Evolutionary conservation across 2,113 vertebrate genomes (phyloP), one percentile per base, ranked within the genome.

Genomic region (Callipepla squamata): DNA sequence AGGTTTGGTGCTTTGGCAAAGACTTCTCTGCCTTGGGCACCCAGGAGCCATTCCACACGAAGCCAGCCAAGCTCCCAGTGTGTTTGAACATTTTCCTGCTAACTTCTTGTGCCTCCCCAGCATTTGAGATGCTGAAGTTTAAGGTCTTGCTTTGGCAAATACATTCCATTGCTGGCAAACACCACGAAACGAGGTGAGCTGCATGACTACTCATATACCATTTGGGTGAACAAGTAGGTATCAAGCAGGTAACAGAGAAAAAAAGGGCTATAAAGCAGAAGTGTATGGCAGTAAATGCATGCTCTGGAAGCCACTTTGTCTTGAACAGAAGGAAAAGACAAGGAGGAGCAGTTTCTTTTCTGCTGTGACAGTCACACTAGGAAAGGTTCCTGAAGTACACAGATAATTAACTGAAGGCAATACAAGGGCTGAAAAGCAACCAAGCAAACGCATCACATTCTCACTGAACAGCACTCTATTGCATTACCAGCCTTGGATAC

Each of bases 41-140:
- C 42, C 42, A 21, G 70, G 23, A 36, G 45, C 69, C 16, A 13
- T 26, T 40, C 36, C 32, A 15, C 28, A 44, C 13, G 4, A 20
- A 30, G 40, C 26, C 21, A 34, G 51, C 23, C 1, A 0, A 15
- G 50, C 1, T 28, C 50, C 20, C 22, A 6, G 17, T 0, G 1
- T 5, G 9, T 21, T 51, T 26, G 19, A 45, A 67, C 73, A 68
- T 0, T 1, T 12, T 5, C 8, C 40, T 20, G 11, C 5, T 66
- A 17, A 50, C 38, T 77, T 57, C 22, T 30, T n/a, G 26, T 7
- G n/a, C 38, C 45, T 36, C 8, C 4, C 38, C n/a, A 15, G 45
- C 44, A 18, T 67, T 44, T 44, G 0, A 44, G 44, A 50, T 21
- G 34, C 45, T 55, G 32, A 70, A 59, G 53, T 32, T 91, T 47